Evolutionary conservation across 1,140 invertebrate species (phyloP), one percentile per base, ranked within the genome.

Genomic region (Monochamus saltuarius): DNA sequence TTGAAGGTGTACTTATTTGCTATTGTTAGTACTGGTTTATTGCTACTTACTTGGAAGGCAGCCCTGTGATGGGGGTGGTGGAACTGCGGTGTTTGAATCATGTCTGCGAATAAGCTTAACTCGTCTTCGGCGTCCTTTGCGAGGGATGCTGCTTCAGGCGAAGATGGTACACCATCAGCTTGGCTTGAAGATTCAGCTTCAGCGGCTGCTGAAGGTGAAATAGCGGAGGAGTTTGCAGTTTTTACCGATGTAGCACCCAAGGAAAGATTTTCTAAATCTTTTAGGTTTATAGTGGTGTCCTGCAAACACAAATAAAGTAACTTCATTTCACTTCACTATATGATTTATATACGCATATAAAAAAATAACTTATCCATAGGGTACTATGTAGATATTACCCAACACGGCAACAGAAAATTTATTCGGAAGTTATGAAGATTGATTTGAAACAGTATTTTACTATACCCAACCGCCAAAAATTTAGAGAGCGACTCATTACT

Each of bases 71-170:
- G 82, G 56, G 81, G 79, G 69, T 83, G 83, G 66, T 85, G 84
- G 64, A 85, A 84, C 62, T 86, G 84, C 45, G 84, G 81, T 59
- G 85, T 84, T 73, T 86, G 84, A 78, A 87, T 85, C 85, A 87
- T 87, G 63, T 82, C 81, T 73, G 77, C 76, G 66, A 80, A 61
- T 42, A 74, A 74, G 71, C 82, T 78, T 35, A 77, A 70, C 67
- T 81, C 80, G 61, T 81, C 80, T 67, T 75, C 75, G 38, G 65
- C 43, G 51, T 70, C 64, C 43, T 65, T 59, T 42, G 62, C 46
- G n/a, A 52, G 50, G 13, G 22, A 29, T 29, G 65, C 62, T 53
- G 62, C 63, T 39, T 58, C 64, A 11, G 36, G 13, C 4, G 55
- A 68, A 35, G 60, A 37, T 34, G 37, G 39, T 39, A 56, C 11